Evolutionary conservation across 1,140 invertebrate genomes (phyloP), one percentile per base, ranked within the genome.

Genomic region (Micrasema longulum): DNA sequence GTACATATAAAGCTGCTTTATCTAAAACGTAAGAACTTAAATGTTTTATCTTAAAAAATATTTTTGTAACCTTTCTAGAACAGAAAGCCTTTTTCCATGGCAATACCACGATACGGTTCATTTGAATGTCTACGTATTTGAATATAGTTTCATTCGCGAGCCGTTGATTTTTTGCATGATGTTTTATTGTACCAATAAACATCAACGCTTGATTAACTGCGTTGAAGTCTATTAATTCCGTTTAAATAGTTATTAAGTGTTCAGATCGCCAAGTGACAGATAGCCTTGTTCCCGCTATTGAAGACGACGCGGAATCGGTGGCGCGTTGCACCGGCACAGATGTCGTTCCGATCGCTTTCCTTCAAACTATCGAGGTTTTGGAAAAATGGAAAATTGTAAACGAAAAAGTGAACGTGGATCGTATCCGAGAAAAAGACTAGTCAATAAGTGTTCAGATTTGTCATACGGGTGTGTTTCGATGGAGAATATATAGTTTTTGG

Each of bases 271-370:
- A 16, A 22, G 55, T 11, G 11, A 41, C 36, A 14, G 38, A 22
- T 41, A 20, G 16, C 0, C 10, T 6, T 35, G 18, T 60, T 60
- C 55, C 55, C 55, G 55, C 55, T 2, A 9, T 9, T 57, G 55
- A 16, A 67, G 71, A 48, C 77, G 67, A 76, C 76, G 62, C 22
- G 16, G 20, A 69, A 23, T 36, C 36, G 76, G 76, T 77, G 65
- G 53, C 20, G 31, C 22, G 31, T 45, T 63, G 79, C 72, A 64
- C 77, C 78, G 79, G 77, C 78, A 38, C 11, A 60, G 55, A 60
- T 60, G 55, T 60, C 55, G 35, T 60, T 36, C 55, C 36, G 10
- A 16, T 60, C 55, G 55, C 16, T 12, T 18, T 14, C 16, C 12
- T 60, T 60, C 16, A 38, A 60, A 60, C 41, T 60, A 2, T 26